phyloP scores from a whole-genome alignment of 2,797 vertebrate genomes.

The Cynodonichthys magdalenae region DNA sequence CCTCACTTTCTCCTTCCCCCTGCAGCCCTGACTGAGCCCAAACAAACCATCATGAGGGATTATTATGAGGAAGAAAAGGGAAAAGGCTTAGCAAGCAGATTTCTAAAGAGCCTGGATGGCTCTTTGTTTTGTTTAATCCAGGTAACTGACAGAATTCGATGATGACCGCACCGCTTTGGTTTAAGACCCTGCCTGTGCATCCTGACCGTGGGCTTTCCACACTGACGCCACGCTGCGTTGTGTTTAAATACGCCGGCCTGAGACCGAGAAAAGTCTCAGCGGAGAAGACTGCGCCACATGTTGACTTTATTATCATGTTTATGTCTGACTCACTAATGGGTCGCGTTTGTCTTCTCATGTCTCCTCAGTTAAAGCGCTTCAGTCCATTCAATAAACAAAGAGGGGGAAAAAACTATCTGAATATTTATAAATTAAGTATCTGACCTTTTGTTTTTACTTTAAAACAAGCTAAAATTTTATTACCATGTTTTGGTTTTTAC shows the following conservation, averaged over 20 bases:
- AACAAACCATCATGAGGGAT: constrained; percentile 81
- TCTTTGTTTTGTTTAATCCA: constrained; percentile 71
- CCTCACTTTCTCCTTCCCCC: constrained; percentile 82
- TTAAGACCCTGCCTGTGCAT: constrained; percentile 58
- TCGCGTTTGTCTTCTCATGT: constrained; percentile 45
- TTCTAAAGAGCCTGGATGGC: constrained; percentile 65
- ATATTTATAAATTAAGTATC: constrained; percentile 20
- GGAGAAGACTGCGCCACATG: constrained; percentile 54
- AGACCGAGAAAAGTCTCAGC: constrained; percentile 55
- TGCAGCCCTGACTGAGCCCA: constrained; percentile 73
- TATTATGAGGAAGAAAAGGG: constrained; percentile 80
- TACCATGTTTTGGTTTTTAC: constrained; percentile 3
- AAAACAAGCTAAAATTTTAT: constrained; percentile 26
- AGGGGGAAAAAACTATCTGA: constrained; percentile 44
- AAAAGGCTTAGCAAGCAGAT: constrained; percentile 74
- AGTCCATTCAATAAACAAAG: constrained; percentile 59
- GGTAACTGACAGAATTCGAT: constrained; percentile 75
- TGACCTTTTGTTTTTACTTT: constrained; percentile 16
- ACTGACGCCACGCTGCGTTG: constrained; percentile 61
- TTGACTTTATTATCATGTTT: constrained; percentile 74
- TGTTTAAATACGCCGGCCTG: constrained; percentile 55
- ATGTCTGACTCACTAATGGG: constrained; percentile 63
- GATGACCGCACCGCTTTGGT: constrained; percentile 64
- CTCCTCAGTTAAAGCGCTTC: constrained; percentile 28
- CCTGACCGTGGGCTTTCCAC: constrained; percentile 64